phyloP scores from a whole-genome alignment of 2,797 vertebrate genomes.

The Taenioides sp. region DNA sequence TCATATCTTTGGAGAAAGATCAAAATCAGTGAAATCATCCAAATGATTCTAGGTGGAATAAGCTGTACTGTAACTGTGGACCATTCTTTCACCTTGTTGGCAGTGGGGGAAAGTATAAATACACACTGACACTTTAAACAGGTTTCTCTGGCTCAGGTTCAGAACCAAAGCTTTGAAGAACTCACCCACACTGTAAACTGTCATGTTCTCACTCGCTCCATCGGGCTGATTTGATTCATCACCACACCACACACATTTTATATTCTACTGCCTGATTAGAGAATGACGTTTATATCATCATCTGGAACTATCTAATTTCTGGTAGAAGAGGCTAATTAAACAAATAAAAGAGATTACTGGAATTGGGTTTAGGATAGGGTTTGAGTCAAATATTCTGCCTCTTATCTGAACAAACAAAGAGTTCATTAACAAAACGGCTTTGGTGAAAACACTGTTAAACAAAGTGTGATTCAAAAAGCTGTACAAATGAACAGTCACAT shows the following conservation, averaged over 20 bases:
- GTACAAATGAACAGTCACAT: not conserved
- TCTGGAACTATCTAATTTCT: not conserved
- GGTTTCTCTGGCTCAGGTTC: conserved; percentile 10
- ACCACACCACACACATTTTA: not conserved
- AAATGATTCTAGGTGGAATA: too few relatives aligned
- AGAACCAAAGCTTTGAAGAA: not conserved
- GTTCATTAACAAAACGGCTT: too few relatives aligned
- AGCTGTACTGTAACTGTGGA: not conserved
- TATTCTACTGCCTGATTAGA: not conserved
- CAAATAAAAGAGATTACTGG: not conserved
- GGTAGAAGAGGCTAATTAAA: not conserved
- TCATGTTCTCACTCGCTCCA: not conserved
- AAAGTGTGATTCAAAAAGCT: not conserved
- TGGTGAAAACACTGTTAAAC: not conserved
- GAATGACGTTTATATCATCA: not conserved
- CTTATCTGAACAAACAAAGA: not conserved
- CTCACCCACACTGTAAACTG: not conserved
- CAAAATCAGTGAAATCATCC: too few relatives aligned
- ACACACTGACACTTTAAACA: conserved; percentile 2
- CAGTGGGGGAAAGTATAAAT: not conserved
- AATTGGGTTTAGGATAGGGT: not conserved
- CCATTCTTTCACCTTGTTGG: not conserved
- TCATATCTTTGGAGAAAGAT: too few relatives aligned
- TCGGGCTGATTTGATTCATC: not conserved
- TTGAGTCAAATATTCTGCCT: not conserved